A percentile compares a stretch with the other conserved stretches of the same genome.
Evolutionary conservation across 2,797 vertebrate genomes (phyloP).

Genomic region (Tapera naevia): DNA sequence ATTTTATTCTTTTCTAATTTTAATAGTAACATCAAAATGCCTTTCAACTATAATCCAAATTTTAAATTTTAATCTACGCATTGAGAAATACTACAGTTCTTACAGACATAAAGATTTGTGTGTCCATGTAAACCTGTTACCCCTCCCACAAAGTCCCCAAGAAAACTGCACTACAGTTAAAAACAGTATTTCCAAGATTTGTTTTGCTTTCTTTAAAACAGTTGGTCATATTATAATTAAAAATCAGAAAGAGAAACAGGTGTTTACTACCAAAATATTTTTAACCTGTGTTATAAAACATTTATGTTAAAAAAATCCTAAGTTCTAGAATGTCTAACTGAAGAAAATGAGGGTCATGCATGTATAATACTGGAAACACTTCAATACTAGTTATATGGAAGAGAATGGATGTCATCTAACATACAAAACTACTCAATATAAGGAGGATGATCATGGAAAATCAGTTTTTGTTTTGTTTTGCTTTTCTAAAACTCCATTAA

Average conservation of each 20-base stretch:
- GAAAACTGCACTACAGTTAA: neutral
- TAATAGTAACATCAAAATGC: neutral
- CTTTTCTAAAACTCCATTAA: neutral
- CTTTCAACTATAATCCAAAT: neutral
- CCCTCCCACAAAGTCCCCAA: fast-evolving
- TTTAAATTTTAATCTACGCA: neutral
- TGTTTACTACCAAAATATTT: neutral
- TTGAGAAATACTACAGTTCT: neutral
- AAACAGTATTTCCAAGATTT: neutral
- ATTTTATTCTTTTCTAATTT: neutral
- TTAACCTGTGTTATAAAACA: neutral
- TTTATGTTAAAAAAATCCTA: neutral
- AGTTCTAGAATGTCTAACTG: neutral
- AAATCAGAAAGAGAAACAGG: neutral
- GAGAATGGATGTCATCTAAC: neutral
- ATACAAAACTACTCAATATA: fast-evolving
- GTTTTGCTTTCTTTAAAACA: neutral
- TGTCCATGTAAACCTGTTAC: neutral
- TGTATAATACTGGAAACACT: neutral
- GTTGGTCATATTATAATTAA: neutral
- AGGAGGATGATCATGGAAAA: neutral
- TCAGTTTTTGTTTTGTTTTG: neutral
- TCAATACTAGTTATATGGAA: neutral
- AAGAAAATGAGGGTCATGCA: neutral
- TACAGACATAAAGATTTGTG: neutral